Evolutionary conservation across 2,888 invertebrate species (phyloP).

Genomic region (Lottia scabra): DNA sequence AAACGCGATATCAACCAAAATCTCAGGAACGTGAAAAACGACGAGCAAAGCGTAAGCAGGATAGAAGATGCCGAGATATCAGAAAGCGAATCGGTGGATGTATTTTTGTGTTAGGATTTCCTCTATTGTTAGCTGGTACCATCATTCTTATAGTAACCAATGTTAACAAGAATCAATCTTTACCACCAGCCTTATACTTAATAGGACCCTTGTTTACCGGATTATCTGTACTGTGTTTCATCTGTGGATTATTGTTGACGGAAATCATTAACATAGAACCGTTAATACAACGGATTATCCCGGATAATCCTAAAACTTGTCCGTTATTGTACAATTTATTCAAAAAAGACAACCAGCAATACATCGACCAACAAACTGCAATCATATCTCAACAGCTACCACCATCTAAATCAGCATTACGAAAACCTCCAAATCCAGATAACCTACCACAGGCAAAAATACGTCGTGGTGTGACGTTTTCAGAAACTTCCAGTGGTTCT

Average conservation of each 20-base stretch:
- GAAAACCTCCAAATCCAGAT: not conserved
- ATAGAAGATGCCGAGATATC: constrained; percentile 7
- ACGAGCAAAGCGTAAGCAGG: not conserved
- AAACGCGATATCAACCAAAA: not conserved
- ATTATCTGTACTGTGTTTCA: constrained; percentile 10
- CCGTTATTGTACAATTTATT: constrained; percentile 10
- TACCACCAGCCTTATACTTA: constrained; percentile 10
- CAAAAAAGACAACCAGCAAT: not conserved
- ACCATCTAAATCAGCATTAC: constrained; percentile 15
- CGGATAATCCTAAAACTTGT: constrained; percentile 7
- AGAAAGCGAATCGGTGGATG: constrained; percentile 18
- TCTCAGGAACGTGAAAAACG: not conserved
- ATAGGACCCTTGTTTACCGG: constrained; percentile 16
- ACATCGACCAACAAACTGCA: constrained; percentile 12
- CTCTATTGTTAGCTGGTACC: constrained; percentile 12
- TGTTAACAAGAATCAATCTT: not conserved
- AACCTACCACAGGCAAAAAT: not conserved
- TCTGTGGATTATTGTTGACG: constrained; percentile 13
- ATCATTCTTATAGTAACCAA: constrained; percentile 18
- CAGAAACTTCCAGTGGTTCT: not conserved
- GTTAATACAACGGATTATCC: constrained; percentile 3
- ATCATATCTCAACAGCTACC: constrained; percentile 11
- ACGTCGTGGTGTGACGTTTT: constrained; percentile 12
- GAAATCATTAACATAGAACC: constrained; percentile 10
- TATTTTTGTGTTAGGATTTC: constrained; percentile 16